phyloP scores from a whole-genome alignment of 2,113 vertebrate genomes.

The Echinops telfairi region DNA sequence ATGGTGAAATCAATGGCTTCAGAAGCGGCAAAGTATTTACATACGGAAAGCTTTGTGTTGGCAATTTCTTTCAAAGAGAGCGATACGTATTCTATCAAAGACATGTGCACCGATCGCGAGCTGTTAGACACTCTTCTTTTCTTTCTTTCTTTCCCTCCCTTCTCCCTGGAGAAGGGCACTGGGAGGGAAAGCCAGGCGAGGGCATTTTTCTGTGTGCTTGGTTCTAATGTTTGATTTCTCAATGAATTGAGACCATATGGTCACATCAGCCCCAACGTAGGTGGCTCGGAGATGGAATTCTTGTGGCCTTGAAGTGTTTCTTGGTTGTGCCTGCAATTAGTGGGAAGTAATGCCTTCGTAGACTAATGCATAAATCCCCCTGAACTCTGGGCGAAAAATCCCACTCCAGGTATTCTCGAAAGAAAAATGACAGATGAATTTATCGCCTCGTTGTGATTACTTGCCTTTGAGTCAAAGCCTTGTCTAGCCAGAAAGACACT shows the following conservation, averaged over 20 bases:
- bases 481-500: neutral
- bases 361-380: slow-evolving; percentile 45
- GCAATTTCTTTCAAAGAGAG: slow-evolving; percentile 56
- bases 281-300: slow-evolving; percentile 58
- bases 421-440: neutral
- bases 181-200: slow-evolving; percentile 30
- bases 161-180: neutral
- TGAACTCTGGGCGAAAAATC: neutral
- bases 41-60: slow-evolving; percentile 29
- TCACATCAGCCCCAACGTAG: slow-evolving; percentile 44
- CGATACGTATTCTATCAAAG: neutral
- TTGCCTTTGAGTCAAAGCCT: neutral
- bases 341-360: slow-evolving; percentile 44
- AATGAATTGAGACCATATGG: slow-evolving; percentile 76
- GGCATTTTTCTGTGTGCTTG: neutral
- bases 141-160: neutral
- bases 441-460: neutral
- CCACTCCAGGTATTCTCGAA: neutral
- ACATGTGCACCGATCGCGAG: neutral
- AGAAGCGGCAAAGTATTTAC: neutral
- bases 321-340: slow-evolving; percentile 61
- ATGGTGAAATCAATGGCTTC: slow-evolving; percentile 8
- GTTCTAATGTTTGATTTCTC: slow-evolving; percentile 73
- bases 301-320: slow-evolving; percentile 64
- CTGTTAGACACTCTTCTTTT: neutral